Evolutionary conservation across 2,113 vertebrate species (phyloP), one percentile per base, ranked within the genome.

Genomic region (Chaetorhynchus papuensis): DNA sequence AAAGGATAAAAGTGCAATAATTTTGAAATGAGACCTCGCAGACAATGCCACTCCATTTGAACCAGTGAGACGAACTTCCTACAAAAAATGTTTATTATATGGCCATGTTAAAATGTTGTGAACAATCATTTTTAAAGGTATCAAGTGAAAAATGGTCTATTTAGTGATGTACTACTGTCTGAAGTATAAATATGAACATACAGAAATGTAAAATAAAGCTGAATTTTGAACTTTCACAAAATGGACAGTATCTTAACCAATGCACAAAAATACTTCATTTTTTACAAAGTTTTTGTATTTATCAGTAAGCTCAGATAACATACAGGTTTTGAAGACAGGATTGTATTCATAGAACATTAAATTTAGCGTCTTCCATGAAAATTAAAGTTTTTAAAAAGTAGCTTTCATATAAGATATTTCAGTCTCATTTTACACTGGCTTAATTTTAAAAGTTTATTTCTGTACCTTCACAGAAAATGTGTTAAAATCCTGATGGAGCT

Each of bases 1-100:
- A 93, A 96, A 96, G 96, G 50, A 96, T 92, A 88, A 84, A 97
- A 97, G 83, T 93, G 30, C 77, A 93, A 88, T 97, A 96, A 98
- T 95, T 96, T 91, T 92, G 93, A 97, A 97, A 97, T 96, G 87
- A 97, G 96, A 97, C 92, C 92, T 97, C 6, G 44, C 80, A 57
- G 81, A 87, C 95, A 97, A 97, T 69, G 59, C 87, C 33, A 42
- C 66, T 97, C 88, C 77, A 24, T 94, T 77, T 92, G 96, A 96
- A 96, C 78, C 78, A 39, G 37, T 93, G 94, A 95, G 93, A 77
- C 75, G 90, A 97, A 95, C 90, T 90, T 97, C 74, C 77, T 70
- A 50, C 60, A 96, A 84, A 90, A 94, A 81, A 42, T 76, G 19
- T 76, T 94, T 89, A 91, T 59, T 91, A 70, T 78, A 64, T 20